phyloP scores from a whole-genome alignment of 2,113 vertebrate genomes.

The Centropus unirufus region DNA sequence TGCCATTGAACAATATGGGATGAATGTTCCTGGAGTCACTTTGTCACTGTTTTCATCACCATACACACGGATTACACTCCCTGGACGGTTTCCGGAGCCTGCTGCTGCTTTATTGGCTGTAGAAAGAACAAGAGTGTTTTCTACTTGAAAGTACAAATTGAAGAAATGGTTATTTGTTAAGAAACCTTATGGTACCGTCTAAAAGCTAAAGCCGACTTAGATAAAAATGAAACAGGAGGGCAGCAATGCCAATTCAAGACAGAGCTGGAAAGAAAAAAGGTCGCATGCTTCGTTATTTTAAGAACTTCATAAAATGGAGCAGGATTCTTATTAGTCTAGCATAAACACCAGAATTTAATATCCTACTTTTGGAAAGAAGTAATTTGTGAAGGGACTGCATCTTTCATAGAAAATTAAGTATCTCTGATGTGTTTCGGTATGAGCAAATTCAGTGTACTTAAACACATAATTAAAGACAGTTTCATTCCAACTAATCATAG shows the following conservation, averaged over 20 bases:
- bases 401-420: conserved; percentile 14
- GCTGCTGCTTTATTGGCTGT: conserved; percentile 85
- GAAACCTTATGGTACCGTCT: conserved; percentile 75
- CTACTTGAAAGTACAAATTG: conserved; percentile 26
- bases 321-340: conserved; percentile 84
- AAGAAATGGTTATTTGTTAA: conserved; percentile 64
- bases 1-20: conserved; percentile 97
- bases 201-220: conserved; percentile 82
- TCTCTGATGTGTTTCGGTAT: background rate
- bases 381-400: conserved; percentile 10
- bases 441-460: conserved; percentile 9
- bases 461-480: conserved; percentile 7
- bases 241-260: conserved; percentile 81
- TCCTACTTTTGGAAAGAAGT: conserved; percentile 27
- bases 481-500: conserved; percentile 31
- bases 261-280: conserved; percentile 78
- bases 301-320: conserved; percentile 80
- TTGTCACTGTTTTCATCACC: conserved; percentile 94
- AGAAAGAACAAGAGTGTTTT: conserved; percentile 62
- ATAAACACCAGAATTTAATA: conserved; percentile 66
- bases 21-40: conserved; percentile 92
- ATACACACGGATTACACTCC: conserved; percentile 90
- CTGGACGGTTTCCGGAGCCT: conserved; percentile 82
- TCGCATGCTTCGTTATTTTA: conserved; percentile 81
- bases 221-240: conserved; percentile 74